phyloP scores from a whole-genome alignment of 2,113 vertebrate genomes.

The cat (Felis catus) region DNA sequence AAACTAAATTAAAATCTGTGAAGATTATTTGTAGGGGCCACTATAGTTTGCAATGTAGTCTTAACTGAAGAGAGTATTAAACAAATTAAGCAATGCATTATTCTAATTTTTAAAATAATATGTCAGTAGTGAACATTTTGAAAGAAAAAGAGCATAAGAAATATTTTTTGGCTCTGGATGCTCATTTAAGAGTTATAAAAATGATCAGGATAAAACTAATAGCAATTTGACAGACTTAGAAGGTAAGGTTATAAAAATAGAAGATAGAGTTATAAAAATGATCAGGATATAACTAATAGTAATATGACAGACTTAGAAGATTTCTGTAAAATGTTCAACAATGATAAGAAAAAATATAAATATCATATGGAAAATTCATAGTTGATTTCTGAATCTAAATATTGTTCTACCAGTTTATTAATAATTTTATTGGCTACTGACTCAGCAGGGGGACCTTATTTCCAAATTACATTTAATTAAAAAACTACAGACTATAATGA shows the following conservation, averaged over 20 bases:
- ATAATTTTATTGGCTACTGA: not conserved
- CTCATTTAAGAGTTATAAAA: not conserved
- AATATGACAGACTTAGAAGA: not conserved
- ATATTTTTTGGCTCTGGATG: not conserved
- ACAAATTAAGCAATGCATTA: not conserved
- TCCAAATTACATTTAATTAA: not conserved
- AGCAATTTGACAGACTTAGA: not conserved
- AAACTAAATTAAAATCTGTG: not conserved
- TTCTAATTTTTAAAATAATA: not conserved
- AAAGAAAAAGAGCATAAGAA: not conserved
- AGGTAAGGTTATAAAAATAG: not conserved
- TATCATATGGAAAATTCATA: not conserved
- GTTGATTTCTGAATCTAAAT: not conserved
- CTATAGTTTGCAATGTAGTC: not conserved
- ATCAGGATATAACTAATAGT: not conserved
- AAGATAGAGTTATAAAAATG: not conserved
- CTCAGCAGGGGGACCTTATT: not conserved
- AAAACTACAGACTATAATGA: not conserved
- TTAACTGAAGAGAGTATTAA: not conserved
- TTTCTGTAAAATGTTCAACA: not conserved
- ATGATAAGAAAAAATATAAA: not conserved
- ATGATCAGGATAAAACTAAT: not conserved
- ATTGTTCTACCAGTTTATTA: not conserved
- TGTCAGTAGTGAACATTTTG: not conserved
- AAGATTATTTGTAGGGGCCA: not conserved